These are phyloP conservation scores for Cordilura impudica DNA, from an alignment of 2,888 invertebrate species.

Conservation along the genomic window DNA sequence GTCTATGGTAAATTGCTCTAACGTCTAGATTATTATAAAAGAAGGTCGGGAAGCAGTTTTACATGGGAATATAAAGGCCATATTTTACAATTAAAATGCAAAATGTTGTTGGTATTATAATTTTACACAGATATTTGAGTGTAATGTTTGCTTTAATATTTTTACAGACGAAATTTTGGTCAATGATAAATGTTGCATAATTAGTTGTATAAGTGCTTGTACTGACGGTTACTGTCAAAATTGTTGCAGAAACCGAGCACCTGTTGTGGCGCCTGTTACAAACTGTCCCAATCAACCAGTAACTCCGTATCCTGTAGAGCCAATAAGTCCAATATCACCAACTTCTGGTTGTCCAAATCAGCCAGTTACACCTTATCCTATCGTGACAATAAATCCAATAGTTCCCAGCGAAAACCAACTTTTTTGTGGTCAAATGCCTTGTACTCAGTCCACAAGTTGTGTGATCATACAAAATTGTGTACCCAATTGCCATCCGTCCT, in stretches of 20 bases:
- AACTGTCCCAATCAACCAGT: not conserved
- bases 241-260: not conserved
- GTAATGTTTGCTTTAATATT: no score
- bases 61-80: no score
- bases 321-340: not conserved
- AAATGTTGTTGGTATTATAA: no score
- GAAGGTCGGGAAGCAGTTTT: no score
- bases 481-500: not conserved
- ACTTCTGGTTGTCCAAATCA: constrained; percentile 5
- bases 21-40: no score
- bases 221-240: not conserved
- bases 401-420: not conserved
- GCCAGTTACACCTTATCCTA: constrained; percentile 21
- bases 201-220: constrained; percentile 15
- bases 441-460: not conserved
- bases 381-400: constrained; percentile 16
- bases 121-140: no score
- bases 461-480: not conserved
- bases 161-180: constrained; percentile 47
- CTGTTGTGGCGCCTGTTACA: not conserved
- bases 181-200: constrained; percentile 15
- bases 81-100: no score
- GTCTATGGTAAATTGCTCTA: no score
- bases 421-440: not conserved
- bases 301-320: not conserved